Evolutionary conservation across 2,888 invertebrate species (phyloP), one percentile per base, ranked within the genome.

Genomic region (Sipha maydis): DNA sequence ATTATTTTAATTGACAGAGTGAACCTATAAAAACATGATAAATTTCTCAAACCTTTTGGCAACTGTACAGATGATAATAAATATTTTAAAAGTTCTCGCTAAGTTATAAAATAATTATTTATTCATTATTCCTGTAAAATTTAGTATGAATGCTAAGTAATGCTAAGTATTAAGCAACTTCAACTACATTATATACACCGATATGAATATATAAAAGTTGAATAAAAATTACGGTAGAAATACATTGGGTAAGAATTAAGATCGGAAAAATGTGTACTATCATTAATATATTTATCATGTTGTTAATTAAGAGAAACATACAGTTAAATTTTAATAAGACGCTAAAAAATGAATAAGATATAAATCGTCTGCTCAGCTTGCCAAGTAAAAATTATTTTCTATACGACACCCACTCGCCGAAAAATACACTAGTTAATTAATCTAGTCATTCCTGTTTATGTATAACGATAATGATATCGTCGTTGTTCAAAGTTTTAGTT

Each of bases 311-410:
- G 14, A 48, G 25, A 69, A 82, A 69, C 41, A 82, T 31, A 8
- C 28, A 41, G 41, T 80, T 67, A 21, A n/a, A 76, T 84, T 84
- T 67, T 76, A 84, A 76, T 76, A 41, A 31, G 84, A 84, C 75
- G 48, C 76, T 67, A 76, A 76, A 75, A 75, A 84, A 84, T 84
- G 84, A 76, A 84, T 34, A 34, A 69, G 76, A 84, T 61, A 61
- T 76, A 56, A 56, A 61, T 34, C 61, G 75, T 73, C 83, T 71
- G 9, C 19, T 80, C 38, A 11, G 75, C 8, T 38, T 84, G 76
- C 84, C 76, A 84, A 84, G 84, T 76, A 61, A 38, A 84, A 76
- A 76, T 84, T 61, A 61, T 75, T 76, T 25, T 75, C 5, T 21
- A 28, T 48, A 69, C 25, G 69, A 41, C 82, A 82, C 82, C 28